These are phyloP conservation scores for Bombus sylvicola DNA, from an alignment of 1,140 invertebrate species.

Conservation along the genomic window DNA sequence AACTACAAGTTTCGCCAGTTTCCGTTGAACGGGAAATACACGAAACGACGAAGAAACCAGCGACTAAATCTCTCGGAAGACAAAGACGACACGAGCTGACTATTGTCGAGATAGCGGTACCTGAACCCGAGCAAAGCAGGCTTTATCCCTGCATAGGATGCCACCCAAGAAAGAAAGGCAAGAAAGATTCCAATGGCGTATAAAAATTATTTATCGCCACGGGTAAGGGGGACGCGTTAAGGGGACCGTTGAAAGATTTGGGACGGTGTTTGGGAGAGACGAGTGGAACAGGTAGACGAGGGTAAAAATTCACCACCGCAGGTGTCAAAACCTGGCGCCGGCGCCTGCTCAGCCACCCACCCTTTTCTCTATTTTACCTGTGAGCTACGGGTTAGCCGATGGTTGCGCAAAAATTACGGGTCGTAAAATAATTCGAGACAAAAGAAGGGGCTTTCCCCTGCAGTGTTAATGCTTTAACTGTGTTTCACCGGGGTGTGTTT, in stretches of 20 bases:
- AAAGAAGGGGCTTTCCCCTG: not conserved
- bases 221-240: not conserved
- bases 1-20: no score
- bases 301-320: constrained; percentile 52
- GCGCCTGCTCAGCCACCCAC: constrained; percentile 61
- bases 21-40: no score
- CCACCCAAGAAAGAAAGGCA: no score
- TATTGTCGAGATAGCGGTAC: not conserved
- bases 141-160: no score
- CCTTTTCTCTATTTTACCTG: constrained; percentile 65
- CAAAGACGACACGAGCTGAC: no score
- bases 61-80: no score
- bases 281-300: constrained; percentile 37
- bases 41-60: not conserved
- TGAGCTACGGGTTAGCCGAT: constrained; percentile 35
- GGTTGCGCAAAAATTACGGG: constrained; percentile 76
- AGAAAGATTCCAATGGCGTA: not conserved
- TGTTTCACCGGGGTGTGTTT: constrained; percentile 17
- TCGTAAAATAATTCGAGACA: constrained; percentile 35
- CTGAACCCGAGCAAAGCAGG: not conserved
- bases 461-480: constrained; percentile 19
- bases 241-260: not conserved
- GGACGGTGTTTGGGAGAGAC: constrained; percentile 37
- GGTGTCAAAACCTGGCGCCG: constrained; percentile 59
- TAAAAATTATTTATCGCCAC: constrained; percentile 7